Base-by-base conservation (phyloP, 2,113 vertebrate genomes). In the Corythaixoides concolor region DNA sequence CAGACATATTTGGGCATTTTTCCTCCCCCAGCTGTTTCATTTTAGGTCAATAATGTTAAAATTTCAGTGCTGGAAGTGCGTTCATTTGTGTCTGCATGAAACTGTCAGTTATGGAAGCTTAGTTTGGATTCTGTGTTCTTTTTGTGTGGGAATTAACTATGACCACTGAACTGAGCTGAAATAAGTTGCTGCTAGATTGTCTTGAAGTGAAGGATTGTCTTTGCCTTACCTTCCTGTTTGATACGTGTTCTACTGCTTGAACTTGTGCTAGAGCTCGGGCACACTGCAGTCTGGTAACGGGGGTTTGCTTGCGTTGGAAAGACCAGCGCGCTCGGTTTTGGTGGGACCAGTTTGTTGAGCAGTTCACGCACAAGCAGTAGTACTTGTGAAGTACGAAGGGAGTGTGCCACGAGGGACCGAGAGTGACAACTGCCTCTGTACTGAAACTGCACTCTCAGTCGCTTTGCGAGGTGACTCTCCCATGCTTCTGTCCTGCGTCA, bases 1-100 rank as follows among this genome's bases (percentile, higher is more conserved):
- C 45, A 83, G 82, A 82, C 43, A 30, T 82, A 74, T 77, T 95
- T 88, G 92, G 93, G 83, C 83, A 52, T 92, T 95, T 96, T 85
- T 70, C 47, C 30, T 90, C 26, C n/a, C 35, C 49, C 68, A 89
- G 79, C 75, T 95, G 89, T 95, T 95, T 96, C 37, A 41, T 74
- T 92, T 97, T 94, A 93, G 73, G 60, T 96, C 73, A 76, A 33
- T 92, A 81, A 72, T 43, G 26, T 72, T 78, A 91, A 59, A 67
- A 56, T 95, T 78, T 70, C n/a, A 75, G 55, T 62, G 32, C 64
- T 70, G 56, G 63, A 80, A 80, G 53, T 49, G 37, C 18, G 10
- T 50, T 93, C 27, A 0, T 66, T 84, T 74, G 37, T 69, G 68
- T 68, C 73, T 92, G 22, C 37, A 13, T 67, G 63, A 74, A 66